Conservation (phyloP, 2,888 invertebrate species). For the Ptychoptera contaminata region DNA sequence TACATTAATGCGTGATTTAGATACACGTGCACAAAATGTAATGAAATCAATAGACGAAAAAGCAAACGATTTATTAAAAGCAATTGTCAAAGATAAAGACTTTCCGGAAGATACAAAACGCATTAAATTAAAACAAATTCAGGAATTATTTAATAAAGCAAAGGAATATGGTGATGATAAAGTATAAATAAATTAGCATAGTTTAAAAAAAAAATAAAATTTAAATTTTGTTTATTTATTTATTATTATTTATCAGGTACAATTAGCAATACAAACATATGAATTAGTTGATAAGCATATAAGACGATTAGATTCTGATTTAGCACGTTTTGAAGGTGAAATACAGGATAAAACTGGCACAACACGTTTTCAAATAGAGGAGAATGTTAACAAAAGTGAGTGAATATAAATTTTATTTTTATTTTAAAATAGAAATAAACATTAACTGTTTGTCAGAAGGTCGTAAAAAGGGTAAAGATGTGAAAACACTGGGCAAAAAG, state of each 20-base stretch:
- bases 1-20: constrained; percentile 87
- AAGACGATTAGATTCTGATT: constrained; percentile 83
- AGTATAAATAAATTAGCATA: constrained; percentile 11
- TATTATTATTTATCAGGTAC: constrained; percentile 37
- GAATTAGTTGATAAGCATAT: constrained; percentile 98
- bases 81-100: constrained; percentile 19
- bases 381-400: constrained; percentile 42
- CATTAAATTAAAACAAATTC: constrained; percentile 69
- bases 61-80: constrained; percentile 30
- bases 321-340: constrained; percentile 91
- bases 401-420: not conserved
- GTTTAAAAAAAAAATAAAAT: too few relatives aligned
- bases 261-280: constrained; percentile 93
- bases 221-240: too few relatives aligned
- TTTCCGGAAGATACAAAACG: constrained; percentile 53
- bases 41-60: constrained; percentile 85
- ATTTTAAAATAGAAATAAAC: constrained; percentile 2
- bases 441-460: constrained; percentile 35
- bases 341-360: constrained; percentile 86
- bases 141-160: constrained; percentile 81
- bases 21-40: constrained; percentile 74
- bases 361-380: constrained; percentile 52
- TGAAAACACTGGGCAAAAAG: constrained; percentile 39
- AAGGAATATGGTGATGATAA: constrained; percentile 95
- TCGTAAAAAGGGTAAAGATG: constrained; percentile 52